These are phyloP conservation scores for Euura lappo DNA, from an alignment of 1,140 invertebrate genomes.

Conservation along the genomic window DNA sequence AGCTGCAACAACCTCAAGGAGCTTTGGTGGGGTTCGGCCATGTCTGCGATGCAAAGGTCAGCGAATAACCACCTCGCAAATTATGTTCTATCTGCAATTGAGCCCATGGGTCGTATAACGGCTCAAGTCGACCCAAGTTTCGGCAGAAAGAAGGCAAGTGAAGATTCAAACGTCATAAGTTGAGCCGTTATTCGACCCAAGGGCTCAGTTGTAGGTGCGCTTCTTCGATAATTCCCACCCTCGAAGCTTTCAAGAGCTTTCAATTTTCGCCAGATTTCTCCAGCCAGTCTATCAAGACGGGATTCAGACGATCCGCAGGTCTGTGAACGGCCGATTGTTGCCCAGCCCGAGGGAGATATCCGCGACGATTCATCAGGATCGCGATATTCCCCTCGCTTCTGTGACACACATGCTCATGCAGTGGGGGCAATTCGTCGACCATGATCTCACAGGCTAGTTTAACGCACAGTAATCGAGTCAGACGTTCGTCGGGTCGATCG, in stretches of 20 bases:
- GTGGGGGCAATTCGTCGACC: constrained; percentile 86
- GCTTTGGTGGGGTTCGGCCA: constrained; percentile 81
- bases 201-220: too few relatives aligned
- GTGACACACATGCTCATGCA: constrained; percentile 85
- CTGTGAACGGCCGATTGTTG: constrained; percentile 63
- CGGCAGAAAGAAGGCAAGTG: not conserved
- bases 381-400: constrained; percentile 58
- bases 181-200: not conserved
- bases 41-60: constrained; percentile 75
- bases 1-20: constrained; percentile 83
- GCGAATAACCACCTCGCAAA: not conserved
- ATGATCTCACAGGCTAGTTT: constrained; percentile 76
- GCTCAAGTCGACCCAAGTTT: not conserved
- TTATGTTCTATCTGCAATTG: not conserved
- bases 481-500: not conserved
- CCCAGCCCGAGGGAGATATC: constrained; percentile 75
- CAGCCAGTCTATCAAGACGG: constrained; percentile 85
- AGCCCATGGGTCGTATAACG: not conserved
- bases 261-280: constrained; percentile 65
- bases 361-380: constrained; percentile 68
- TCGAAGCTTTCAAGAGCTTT: too few relatives aligned
- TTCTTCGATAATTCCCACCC: too few relatives aligned
- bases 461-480: not conserved
- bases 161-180: not conserved
- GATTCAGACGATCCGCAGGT: constrained; percentile 56